These are phyloP conservation scores for Leucophenga maculata DNA, from an alignment of 2,888 invertebrate genomes.

Conservation along the genomic window DNA sequence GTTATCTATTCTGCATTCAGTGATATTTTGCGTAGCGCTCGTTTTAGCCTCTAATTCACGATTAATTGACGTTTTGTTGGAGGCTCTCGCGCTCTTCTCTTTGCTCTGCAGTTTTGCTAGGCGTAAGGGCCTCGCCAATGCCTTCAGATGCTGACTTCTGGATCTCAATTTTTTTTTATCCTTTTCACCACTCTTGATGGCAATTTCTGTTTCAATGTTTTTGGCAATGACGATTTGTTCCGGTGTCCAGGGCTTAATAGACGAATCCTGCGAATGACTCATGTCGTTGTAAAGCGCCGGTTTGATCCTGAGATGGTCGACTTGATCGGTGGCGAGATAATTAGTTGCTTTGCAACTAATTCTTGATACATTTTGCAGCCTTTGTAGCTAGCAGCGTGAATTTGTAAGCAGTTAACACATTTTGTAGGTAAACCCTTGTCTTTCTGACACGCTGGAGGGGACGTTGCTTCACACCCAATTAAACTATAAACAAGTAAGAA, in stretches of 20 bases:
- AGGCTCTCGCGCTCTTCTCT: not conserved
- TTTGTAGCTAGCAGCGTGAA: too few relatives aligned
- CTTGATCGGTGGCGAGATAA: too few relatives aligned
- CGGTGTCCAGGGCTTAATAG: constrained; percentile 75
- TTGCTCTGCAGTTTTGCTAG: not conserved
- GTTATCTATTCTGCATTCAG: not conserved
- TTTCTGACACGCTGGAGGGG: too few relatives aligned
- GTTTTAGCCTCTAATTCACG: not conserved
- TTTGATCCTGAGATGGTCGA: too few relatives aligned
- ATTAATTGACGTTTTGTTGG: not conserved
- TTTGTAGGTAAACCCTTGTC: too few relatives aligned
- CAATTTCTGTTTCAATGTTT: constrained; percentile 62
- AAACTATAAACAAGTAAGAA: too few relatives aligned
- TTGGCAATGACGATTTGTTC: constrained; percentile 69
- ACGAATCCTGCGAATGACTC: constrained; percentile 79
- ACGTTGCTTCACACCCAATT: too few relatives aligned
- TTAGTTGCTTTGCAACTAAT: too few relatives aligned
- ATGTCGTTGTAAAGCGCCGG: constrained; percentile 88
- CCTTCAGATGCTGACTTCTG: constrained; percentile 32
- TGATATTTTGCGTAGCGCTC: not conserved
- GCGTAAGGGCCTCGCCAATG: not conserved
- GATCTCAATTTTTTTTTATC: constrained; percentile 32
- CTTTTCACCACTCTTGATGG: constrained; percentile 40
- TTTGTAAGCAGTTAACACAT: too few relatives aligned
- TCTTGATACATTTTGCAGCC: too few relatives aligned